A percentile compares a stretch with the other conserved stretches of the same genome.
Evolutionary conservation across 92 coral and sea anemone species (phyloP).

Genomic region (Palythoa caribaeorum): DNA sequence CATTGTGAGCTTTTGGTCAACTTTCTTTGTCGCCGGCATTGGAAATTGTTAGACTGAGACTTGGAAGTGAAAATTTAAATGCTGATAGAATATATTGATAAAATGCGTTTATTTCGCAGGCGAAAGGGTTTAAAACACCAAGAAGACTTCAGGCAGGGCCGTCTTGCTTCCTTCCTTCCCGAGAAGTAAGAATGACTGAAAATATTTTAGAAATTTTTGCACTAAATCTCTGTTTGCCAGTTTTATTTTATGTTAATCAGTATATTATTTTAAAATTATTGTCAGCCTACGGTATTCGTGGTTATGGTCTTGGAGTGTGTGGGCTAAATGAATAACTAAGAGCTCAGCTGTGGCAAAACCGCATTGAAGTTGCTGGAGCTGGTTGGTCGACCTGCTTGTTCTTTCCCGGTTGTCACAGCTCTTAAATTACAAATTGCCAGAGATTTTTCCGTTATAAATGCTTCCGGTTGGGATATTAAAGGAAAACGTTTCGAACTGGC

Average conservation of each 20-base stretch:
- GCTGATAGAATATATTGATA: conserved; percentile 4
- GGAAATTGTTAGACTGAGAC: neutral
- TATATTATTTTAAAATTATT: neutral
- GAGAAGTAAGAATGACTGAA: conserved; percentile 74
- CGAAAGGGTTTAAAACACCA: conserved; percentile 81
- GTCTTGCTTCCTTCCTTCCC: conserved; percentile 87
- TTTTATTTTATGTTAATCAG: neutral
- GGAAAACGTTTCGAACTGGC: neutral
- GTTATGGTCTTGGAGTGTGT: neutral
- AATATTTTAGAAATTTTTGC: neutral
- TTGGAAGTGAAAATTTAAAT: neutral
- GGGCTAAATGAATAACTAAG: neutral
- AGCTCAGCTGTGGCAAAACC: neutral
- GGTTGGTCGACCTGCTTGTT: neutral
- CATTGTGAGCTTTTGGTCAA: neutral
- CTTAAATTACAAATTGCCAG: neutral
- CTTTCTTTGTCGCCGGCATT: conserved; percentile 26
- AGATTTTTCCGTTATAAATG: neutral
- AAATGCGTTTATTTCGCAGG: conserved; percentile 65
- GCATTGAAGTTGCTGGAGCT: neutral
- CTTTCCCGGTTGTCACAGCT: neutral
- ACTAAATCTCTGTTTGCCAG: neutral
- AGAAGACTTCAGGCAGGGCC: conserved; percentile 87
- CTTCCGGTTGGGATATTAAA: neutral
- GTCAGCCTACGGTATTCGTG: neutral